phyloP scores from a whole-genome alignment of 1,140 invertebrate species.

The Drosophila tropicalis region DNA sequence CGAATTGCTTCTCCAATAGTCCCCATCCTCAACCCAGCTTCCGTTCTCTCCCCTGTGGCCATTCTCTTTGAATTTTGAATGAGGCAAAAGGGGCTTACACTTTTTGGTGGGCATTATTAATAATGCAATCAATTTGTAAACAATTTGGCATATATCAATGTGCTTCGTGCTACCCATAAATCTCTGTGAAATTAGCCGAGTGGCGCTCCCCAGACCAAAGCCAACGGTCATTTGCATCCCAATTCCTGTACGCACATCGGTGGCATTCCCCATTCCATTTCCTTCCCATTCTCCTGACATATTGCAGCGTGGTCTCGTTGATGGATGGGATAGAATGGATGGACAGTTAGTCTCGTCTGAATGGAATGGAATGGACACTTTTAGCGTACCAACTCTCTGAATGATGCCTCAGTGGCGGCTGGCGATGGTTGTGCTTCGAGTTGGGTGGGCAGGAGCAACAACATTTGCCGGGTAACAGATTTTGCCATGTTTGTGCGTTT shows the following conservation, averaged over 20 bases:
- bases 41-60: background rate
- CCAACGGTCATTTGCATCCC: conserved; percentile 35
- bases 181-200: conserved; percentile 68
- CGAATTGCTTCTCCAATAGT: conserved; percentile 23
- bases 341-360: conserved; percentile 31
- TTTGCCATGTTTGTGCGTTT: conserved; percentile 53
- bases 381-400: conserved; percentile 11
- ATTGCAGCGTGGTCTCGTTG: conserved; percentile 62
- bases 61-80: conserved; percentile 2
- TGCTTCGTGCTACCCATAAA: conserved; percentile 72
- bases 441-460: conserved; percentile 20
- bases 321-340: conserved; percentile 62
- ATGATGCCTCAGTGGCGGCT: background rate
- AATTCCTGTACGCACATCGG: conserved; percentile 37
- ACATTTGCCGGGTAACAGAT: conserved; percentile 29
- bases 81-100: conserved; percentile 19
- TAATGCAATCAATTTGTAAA: conserved; percentile 81
- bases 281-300: conserved; percentile 46
- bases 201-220: background rate
- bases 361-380: conserved; percentile 25
- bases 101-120: conserved; percentile 70
- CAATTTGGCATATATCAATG: conserved; percentile 81
- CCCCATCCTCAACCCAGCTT: background rate
- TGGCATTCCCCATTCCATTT: too few species aligned
- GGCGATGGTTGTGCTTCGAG: background rate